phyloP scores from a whole-genome alignment of 2,888 invertebrate species.

The Campopleginae sp. region DNA sequence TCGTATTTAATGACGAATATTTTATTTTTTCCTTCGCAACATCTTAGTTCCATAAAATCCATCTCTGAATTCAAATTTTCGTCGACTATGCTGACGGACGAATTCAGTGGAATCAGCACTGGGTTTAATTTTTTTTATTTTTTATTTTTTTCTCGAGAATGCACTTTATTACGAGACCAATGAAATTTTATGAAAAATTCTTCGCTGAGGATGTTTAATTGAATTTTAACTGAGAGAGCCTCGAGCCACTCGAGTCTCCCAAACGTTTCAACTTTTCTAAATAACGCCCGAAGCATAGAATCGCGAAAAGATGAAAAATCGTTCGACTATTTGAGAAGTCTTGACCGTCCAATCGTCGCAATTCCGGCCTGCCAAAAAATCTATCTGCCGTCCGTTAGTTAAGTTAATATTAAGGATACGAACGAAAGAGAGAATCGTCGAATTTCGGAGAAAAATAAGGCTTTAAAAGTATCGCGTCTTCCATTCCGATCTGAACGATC shows the following conservation, averaged over 20 bases:
- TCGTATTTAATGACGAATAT: constrained; percentile 9
- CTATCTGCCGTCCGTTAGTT: constrained; percentile 34
- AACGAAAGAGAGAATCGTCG: not conserved
- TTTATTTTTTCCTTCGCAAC: not conserved
- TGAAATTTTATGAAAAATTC: not conserved
- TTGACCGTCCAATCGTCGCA: constrained; percentile 47
- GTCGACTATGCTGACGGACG: not conserved
- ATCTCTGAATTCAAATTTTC: not conserved
- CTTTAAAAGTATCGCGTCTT: constrained; percentile 36
- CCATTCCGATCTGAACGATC: constrained; percentile 6
- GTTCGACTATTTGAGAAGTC: not conserved
- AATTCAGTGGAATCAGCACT: not conserved
- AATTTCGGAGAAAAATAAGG: not conserved
- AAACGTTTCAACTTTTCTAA: not conserved
- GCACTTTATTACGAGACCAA: constrained; percentile 4
- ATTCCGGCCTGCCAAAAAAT: constrained; percentile 24
- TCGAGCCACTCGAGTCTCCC: not conserved
- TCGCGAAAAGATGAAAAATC: not conserved
- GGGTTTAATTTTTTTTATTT: not conserved
- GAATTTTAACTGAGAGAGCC: not conserved
- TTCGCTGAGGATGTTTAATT: not conserved
- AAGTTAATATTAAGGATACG: not conserved
- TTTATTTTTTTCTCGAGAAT: not conserved
- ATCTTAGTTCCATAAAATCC: not conserved
- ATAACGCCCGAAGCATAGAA: not conserved